Evolutionary conservation across 2,888 invertebrate genomes (phyloP), one percentile per base, ranked within the genome.

Genomic region (Cheilosia grossa): DNA sequence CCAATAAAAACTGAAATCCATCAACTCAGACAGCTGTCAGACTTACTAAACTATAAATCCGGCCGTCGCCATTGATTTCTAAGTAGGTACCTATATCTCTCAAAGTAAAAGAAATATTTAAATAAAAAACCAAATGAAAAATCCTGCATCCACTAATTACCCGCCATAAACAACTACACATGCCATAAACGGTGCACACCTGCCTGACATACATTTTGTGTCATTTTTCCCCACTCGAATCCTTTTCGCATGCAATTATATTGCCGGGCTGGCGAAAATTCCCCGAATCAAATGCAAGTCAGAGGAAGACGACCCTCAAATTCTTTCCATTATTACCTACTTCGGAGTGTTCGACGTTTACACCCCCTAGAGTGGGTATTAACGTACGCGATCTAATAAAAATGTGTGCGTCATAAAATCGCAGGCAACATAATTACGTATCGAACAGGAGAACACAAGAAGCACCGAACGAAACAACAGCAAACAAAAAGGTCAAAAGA

Each of bases 401-500:
- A 51, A 27, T 27, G 24, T 58, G 17, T 19, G 49, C 37, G 30
- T 59, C 58, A 49, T 70, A 70, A 70, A 70, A 59, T 47, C 58
- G 15, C 49, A 70, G 24, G 37, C 58, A 59, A 30, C 6, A 30
- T 30, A 30, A 30, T 30, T 9, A 30, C 30, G n/a, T 19, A 24
- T 10, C n/a, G n/a, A 40, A 24, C 5, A 47, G 49, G 15, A n/a
- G 10, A 24, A 24, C 7, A 49, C 21, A 37, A 40, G 33, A 72
- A 63, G 5, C 19, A 30, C 47, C 42, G 37, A 24, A 47, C 47
- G 27, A 66, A 73, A 9, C 30, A 44, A 44, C 33, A 54, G 53
- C 27, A 2, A 54, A 44, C 40, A 66, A n/a, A 47, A 74, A 42
- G 67, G 81, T 80, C 80, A 63, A 75, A 81, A 81, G 69, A 81